A percentile compares a stretch with the other conserved stretches of the same genome.
Conservation (phyloP, 92 coral and sea anemone genomes). For the Palythoa grandis region DNA sequence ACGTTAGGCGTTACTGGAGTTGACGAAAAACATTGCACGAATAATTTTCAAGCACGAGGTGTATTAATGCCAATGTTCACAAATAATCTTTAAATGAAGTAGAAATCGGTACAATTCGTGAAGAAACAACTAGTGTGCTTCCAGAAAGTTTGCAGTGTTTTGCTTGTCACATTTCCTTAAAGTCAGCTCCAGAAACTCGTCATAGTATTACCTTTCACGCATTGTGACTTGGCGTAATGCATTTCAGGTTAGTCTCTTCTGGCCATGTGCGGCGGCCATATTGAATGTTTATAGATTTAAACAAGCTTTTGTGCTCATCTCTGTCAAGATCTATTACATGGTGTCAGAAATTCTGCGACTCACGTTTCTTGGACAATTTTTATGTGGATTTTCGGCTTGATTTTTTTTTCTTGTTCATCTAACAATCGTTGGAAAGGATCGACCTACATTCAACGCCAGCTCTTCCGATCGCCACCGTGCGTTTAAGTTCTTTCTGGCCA, state of each 20-base stretch:
- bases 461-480: not conserved
- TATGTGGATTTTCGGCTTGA: not conserved
- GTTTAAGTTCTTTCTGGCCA: not conserved
- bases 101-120: no score
- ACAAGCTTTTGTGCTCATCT: not conserved
- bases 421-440: constrained; percentile 6
- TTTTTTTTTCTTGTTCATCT: not conserved
- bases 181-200: no score
- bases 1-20: no score
- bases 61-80: no score
- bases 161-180: no score
- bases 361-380: not conserved
- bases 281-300: not conserved
- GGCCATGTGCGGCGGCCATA: not conserved
- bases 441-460: not conserved
- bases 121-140: no score
- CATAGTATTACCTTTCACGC: no score
- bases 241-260: not conserved
- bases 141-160: no score
- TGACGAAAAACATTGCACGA: no score
- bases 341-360: constrained; percentile 9
- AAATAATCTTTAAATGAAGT: no score
- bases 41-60: no score
- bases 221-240: no score
- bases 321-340: constrained; percentile 6